Evolutionary conservation across 1,140 invertebrate species (phyloP).

Genomic region (Ceratosolen solmsi): DNA sequence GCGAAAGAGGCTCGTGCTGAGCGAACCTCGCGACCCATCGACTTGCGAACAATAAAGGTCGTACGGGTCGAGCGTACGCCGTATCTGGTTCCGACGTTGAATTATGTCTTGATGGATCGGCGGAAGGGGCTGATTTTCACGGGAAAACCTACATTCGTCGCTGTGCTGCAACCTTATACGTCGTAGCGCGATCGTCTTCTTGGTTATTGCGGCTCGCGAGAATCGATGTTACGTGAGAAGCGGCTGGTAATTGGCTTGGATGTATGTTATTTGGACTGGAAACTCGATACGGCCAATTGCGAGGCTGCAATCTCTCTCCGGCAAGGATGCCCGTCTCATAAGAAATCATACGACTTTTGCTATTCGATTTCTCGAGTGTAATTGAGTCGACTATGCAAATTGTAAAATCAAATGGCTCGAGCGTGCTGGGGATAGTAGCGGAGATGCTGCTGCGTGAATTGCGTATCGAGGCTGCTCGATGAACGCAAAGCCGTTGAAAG

Average conservation of each 20-base stretch:
- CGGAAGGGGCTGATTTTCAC: neutral
- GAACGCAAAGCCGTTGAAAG: neutral
- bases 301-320: too few species aligned
- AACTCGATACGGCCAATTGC: too few species aligned
- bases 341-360: neutral
- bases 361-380: neutral
- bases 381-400: neutral
- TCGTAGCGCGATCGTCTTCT: neutral
- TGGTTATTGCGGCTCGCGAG: neutral
- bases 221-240: neutral
- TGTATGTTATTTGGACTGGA: neutral
- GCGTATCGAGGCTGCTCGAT: neutral
- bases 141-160: neutral
- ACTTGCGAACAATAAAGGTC: neutral
- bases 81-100: neutral
- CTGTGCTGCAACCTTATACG: neutral
- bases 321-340: neutral
- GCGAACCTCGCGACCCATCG: neutral
- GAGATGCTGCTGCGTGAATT: neutral
- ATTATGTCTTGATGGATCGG: neutral
- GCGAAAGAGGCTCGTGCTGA: neutral
- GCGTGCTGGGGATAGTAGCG: neutral
- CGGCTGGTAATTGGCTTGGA: too few species aligned
- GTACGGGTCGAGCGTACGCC: too few species aligned
- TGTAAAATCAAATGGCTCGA: neutral